Evolutionary conservation across 2,113 vertebrate species (phyloP), one percentile per base, ranked within the genome.

Genomic region (Coregonus clupeaformis): DNA sequence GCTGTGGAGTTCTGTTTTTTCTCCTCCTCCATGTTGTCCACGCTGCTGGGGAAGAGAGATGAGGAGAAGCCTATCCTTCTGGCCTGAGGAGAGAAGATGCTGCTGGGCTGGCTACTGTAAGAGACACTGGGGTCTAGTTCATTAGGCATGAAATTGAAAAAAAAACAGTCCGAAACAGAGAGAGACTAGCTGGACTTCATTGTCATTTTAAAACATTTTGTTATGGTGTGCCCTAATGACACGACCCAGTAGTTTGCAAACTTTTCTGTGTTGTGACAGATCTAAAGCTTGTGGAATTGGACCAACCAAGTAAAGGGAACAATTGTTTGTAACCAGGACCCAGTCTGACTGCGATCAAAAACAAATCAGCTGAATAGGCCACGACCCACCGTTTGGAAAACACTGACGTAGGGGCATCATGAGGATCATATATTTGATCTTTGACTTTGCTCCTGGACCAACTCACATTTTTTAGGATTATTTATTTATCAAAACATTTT

Each of bases 21-120:
- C 84, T 93, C 92, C 0, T 90, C 92, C 11, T 88, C 77, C 79
- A 93, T 93, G 93, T 6, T 94, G 36, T 86, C 90, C n/a, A 91
- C 91, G 6, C 85, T 94, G 63, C 18, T 93, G 66, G 69, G 14
- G 65, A 81, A 79, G 36, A 84, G 73, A 0, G 90, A 91, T 0
- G 93, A 94, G 30, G 88, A 90, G 55, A 93, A 89, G 63, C 87
- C 86, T 1, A 69, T 94, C 5, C 91, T 94, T 27, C 45, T 94
- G 72, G 67, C 91, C 49, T 93, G 89, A 93, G 77, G 69, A 22
- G 4, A 76, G 69, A 65, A 72, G 36, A 42, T 42, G 36, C 27
- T 27, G 27, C 36, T 42, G 4, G 14, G 49, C 14, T 52, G 16
- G 16, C 3, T 52, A 52, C 49, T 52, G 2, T 72, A 80, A 79